Evolutionary conservation across 2,888 invertebrate genomes (phyloP), one percentile per base, ranked within the genome.

Genomic region (Melikaiella ostensackeni): DNA sequence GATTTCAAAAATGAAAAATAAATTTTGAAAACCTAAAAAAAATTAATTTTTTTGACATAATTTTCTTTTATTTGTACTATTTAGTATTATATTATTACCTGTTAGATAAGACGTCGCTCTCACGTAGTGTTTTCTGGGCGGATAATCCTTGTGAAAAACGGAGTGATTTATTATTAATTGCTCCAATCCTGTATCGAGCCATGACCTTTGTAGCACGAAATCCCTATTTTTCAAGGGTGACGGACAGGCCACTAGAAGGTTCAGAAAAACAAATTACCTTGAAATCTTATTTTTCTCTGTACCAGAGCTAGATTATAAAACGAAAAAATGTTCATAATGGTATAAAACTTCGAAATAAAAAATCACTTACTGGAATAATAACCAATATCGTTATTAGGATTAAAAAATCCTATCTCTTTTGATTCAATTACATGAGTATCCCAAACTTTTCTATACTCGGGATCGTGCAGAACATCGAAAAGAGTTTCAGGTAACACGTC

Each of bases 341-440:
- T 5, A 19, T 6, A 27, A 66, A 8, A 19, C 2, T 46, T 46
- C 13, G 1, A n/a, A 16, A n/a, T 42, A 19, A 7, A 30, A 30
- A 70, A 33, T 66, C 80, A 94, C 94, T 94, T 89, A 97, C 97
- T 94, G 82, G 97, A 96, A 92, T 98, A 98, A 91, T 98, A 98
- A 61, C 97, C 97, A 82, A 98, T 95, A 92, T 98, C 98, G 89
- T 98, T 98, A 92, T 97, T 98, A 35, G 97, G 97, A 92, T 98
- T 97, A 88, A 98, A 94, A 90, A 95, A 96, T 11, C 98, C 98
- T 79, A 98, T 97, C 90, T 98, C 97, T 87, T 95, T 95, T 0
- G 97, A 95, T 66, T 96, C 95, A 83, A 97, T 92, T 97, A 98
- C 97, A 91, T 97, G 96, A 73, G 96, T 95, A 92, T 98, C 98